Evolutionary conservation across 2,797 vertebrate genomes (phyloP).

Genomic region (Cichlasoma orientale): DNA sequence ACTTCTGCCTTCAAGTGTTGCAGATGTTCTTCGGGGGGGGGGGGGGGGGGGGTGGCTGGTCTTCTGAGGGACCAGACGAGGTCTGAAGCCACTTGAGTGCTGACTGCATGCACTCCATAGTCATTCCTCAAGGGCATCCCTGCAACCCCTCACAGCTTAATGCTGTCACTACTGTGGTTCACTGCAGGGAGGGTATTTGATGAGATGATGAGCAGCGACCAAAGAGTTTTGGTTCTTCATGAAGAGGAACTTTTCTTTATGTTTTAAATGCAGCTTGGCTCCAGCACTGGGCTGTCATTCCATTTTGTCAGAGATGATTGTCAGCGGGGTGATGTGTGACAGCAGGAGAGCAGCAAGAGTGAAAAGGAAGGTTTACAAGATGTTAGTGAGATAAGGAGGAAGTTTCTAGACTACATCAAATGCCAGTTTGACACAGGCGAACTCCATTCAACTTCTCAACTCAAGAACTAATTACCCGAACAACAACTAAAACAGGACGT

Average conservation of each 20-base stretch:
- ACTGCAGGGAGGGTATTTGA: accelerated
- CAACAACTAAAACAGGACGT: not conserved
- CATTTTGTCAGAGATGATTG: too few relatives aligned
- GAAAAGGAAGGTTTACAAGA: too few relatives aligned
- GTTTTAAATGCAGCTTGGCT: not conserved
- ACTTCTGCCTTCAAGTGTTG: too few relatives aligned
- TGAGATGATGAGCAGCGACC: not conserved
- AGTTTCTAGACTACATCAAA: not conserved
- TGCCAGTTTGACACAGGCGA: not conserved
- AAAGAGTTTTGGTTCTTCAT: too few relatives aligned
- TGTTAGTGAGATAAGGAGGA: too few relatives aligned
- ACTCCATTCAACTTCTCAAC: not conserved
- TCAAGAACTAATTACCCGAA: not conserved
- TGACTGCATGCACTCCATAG: not conserved
- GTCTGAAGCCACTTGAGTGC: not conserved
- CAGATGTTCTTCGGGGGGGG: not conserved
- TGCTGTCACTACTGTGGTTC: not conserved
- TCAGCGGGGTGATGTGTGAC: too few relatives aligned
- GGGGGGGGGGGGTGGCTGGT: not conserved
- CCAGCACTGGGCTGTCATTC: not conserved
- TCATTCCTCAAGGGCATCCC: not conserved
- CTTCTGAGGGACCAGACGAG: accelerated
- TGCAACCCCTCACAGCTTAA: not conserved
- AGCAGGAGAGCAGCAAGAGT: too few relatives aligned
- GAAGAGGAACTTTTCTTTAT: too few relatives aligned